These are phyloP conservation scores for Hipposideros larvatus DNA, from an alignment of 2,797 vertebrate species.

Conservation along the genomic window DNA sequence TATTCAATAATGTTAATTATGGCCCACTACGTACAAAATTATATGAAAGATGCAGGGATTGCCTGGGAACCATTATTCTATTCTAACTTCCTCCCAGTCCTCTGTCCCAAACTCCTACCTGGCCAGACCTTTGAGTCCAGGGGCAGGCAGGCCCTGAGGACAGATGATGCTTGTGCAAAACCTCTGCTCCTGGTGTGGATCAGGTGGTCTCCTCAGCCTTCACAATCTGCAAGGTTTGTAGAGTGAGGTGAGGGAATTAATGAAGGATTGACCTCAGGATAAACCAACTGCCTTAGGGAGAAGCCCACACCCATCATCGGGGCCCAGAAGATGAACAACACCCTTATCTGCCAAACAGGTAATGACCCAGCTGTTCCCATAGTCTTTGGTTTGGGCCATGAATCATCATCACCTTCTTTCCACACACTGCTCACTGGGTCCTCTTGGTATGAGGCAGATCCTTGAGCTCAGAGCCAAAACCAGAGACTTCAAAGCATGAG, in stretches of 20 bases:
- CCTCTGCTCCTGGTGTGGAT: not conserved
- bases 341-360: not conserved
- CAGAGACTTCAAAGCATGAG: not conserved
- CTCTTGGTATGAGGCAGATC: not conserved
- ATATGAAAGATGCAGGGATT: not conserved
- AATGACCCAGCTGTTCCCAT: not conserved
- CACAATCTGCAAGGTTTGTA: not conserved
- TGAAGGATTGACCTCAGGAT: not conserved
- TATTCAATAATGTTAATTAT: not conserved
- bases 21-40: not conserved
- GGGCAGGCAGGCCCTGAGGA: not conserved
- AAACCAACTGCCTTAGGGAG: not conserved
- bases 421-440: not conserved
- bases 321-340: not conserved
- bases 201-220: not conserved
- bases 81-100: not conserved
- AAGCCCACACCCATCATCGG: not conserved
- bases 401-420: not conserved
- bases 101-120: not conserved
- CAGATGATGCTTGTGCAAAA: not conserved
- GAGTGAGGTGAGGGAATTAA: not conserved
- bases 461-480: not conserved
- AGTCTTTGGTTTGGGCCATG: not conserved
- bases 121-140: not conserved
- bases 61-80: not conserved